These are phyloP conservation scores for Diuraphis noxia DNA, from an alignment of 1,140 invertebrate genomes.

Conservation along the genomic window DNA sequence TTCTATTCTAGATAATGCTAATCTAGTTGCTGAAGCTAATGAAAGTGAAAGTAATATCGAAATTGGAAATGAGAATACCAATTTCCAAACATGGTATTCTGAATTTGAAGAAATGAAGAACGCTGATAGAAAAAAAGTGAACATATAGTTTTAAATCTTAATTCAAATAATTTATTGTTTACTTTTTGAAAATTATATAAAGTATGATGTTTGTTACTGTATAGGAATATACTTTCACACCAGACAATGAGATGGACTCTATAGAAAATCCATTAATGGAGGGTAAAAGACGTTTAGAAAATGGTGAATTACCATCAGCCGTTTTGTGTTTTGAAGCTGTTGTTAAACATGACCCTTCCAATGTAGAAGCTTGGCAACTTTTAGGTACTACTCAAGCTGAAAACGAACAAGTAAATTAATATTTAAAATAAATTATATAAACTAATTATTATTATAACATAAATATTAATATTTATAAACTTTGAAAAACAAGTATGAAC, in stretches of 20 bases:
- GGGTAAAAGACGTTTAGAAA: conserved; percentile 78
- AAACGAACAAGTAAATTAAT: conserved; percentile 72
- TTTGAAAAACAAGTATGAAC: too few relatives aligned
- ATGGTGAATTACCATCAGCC: conserved; percentile 91
- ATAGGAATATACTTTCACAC: conserved; percentile 33
- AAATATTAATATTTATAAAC: too few relatives aligned
- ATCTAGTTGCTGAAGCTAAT: not conserved
- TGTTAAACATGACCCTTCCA: conserved; percentile 79
- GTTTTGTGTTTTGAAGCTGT: conserved; percentile 97
- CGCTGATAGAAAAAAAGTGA: not conserved
- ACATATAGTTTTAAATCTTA: not conserved
- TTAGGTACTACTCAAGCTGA: conserved; percentile 90
- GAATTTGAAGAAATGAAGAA: conserved; percentile 30
- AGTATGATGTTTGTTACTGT: not conserved
- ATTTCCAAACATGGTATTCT: not conserved
- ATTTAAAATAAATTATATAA: not conserved
- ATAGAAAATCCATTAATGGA: conserved; percentile 85
- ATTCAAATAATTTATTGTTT: not conserved
- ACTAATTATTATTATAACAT: not conserved
- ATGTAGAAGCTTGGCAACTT: conserved; percentile 80
- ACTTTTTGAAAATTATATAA: not conserved
- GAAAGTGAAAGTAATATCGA: not conserved
- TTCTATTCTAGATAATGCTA: not conserved
- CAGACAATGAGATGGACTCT: conserved; percentile 31
- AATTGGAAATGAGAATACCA: not conserved